phyloP scores from a whole-genome alignment of 1,140 invertebrate genomes.

The Belonocnema kinseyi region DNA sequence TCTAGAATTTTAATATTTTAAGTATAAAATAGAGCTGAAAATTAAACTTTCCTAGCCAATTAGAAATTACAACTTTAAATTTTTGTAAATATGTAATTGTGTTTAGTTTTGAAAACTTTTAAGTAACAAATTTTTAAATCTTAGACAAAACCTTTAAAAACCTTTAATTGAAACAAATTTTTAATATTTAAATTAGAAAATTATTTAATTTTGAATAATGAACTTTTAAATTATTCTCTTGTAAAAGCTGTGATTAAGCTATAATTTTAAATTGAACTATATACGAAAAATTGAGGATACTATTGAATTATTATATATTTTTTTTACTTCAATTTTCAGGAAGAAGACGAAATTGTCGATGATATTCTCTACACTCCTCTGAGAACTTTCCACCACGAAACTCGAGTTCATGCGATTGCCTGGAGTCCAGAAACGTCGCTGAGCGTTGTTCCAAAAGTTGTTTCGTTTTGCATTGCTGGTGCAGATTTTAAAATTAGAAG shows the following conservation, averaged over 20 bases:
- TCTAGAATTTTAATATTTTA: background rate
- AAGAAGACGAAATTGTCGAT: conserved; percentile 69
- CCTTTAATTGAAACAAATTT: background rate
- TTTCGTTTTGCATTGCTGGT: conserved; percentile 78
- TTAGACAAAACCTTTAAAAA: too few species aligned
- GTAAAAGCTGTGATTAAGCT: too few species aligned
- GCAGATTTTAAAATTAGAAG: conserved; percentile 78
- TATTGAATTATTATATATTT: too few species aligned
- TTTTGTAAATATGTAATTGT: too few species aligned
- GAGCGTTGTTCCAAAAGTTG: conserved; percentile 77
- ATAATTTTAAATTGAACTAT: too few species aligned
- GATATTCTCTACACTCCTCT: conserved; percentile 66
- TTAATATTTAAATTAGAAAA: conserved; percentile 29
- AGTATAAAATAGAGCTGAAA: too few species aligned
- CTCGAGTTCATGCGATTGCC: conserved; percentile 75
- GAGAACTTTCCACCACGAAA: conserved; percentile 75
- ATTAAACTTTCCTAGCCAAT: too few species aligned
- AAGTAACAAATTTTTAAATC: background rate
- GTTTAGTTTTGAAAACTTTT: too few species aligned
- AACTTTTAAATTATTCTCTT: too few species aligned
- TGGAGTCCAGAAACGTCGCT: conserved; percentile 81
- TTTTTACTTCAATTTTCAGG: conserved; percentile 54
- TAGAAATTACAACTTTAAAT: too few species aligned
- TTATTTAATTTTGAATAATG: background rate
- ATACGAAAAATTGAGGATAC: too few species aligned